Conservation (phyloP, 2,888 invertebrate genomes). For the Synanthedon formicaeformis region DNA sequence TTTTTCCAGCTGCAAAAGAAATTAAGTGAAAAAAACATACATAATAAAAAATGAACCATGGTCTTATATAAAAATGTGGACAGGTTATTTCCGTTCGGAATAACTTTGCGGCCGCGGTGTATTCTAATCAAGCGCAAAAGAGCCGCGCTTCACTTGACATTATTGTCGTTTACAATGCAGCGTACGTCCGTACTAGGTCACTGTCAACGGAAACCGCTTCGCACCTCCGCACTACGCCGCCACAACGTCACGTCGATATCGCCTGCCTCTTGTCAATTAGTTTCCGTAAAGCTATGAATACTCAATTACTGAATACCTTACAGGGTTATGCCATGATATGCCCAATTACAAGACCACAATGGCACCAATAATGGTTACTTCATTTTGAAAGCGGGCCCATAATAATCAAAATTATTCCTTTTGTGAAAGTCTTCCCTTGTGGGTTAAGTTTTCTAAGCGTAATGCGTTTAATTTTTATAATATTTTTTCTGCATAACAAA, state of each 20-base stretch:
- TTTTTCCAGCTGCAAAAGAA: too few relatives aligned
- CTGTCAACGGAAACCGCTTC: conserved; percentile 9
- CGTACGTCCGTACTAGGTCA: conserved; percentile 6
- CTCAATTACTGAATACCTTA: conserved; percentile 31
- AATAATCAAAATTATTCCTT: background rate
- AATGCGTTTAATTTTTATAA: too few relatives aligned
- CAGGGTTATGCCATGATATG: conserved; percentile 11
- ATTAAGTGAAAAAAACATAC: too few relatives aligned
- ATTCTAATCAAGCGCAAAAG: conserved; percentile 5
- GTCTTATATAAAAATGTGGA: too few relatives aligned
- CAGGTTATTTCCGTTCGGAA: conserved; percentile 1
- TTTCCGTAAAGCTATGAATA: conserved; percentile 28
- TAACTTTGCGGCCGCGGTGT: conserved; percentile 6
- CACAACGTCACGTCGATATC: conserved; percentile 15
- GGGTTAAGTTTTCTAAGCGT: background rate
- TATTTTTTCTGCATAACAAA: too few relatives aligned
- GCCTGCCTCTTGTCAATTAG: conserved; percentile 35
- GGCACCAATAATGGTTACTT: background rate
- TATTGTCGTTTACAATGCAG: conserved; percentile 3
- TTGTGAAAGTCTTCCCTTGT: background rate
- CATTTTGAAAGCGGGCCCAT: background rate
- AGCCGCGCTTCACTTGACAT: background rate
- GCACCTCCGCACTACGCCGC: conserved; percentile 13
- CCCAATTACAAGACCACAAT: conserved; percentile 1
- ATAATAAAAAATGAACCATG: too few relatives aligned